A percentile compares a stretch with the other conserved stretches of the same genome.
Conservation (phyloP, 2,888 invertebrate genomes). For the Abrostola tripartita region DNA sequence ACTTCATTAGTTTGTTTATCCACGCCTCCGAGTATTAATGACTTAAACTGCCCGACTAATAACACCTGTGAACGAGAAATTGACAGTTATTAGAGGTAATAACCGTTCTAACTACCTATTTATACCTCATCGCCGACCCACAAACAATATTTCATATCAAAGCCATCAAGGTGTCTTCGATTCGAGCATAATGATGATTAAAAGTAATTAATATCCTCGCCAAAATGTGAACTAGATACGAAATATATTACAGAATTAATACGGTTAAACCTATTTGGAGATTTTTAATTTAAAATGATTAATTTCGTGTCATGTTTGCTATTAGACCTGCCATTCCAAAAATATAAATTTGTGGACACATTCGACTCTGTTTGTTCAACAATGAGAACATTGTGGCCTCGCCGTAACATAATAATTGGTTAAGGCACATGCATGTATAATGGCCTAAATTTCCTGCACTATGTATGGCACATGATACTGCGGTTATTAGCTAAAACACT, state of each 20-base stretch:
- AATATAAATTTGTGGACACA: slow-evolving; percentile 13
- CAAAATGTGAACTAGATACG: slow-evolving; percentile 20
- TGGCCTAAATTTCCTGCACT: slow-evolving; percentile 51
- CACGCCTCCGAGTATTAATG: slow-evolving; percentile 33
- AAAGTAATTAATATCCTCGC: slow-evolving; percentile 22
- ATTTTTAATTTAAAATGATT: slow-evolving; percentile 37
- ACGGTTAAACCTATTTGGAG: slow-evolving; percentile 27
- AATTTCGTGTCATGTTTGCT: slow-evolving; percentile 21
- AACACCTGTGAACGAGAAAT: slow-evolving; percentile 16
- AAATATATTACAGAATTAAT: slow-evolving; percentile 33
- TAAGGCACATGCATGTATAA: slow-evolving; percentile 38
- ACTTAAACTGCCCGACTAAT: slow-evolving; percentile 29
- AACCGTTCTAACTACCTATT: slow-evolving; percentile 23
- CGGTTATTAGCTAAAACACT: slow-evolving; percentile 47
- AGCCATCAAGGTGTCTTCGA: slow-evolving; percentile 25
- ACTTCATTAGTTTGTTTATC: slow-evolving; percentile 16
- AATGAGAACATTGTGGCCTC: slow-evolving; percentile 38
- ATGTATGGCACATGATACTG: slow-evolving; percentile 39
- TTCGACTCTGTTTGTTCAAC: slow-evolving; percentile 35
- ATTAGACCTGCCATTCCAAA: slow-evolving; percentile 30
- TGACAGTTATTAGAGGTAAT: slow-evolving; percentile 30
- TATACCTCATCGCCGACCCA: slow-evolving; percentile 14
- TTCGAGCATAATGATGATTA: slow-evolving; percentile 21
- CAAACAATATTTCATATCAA: slow-evolving; percentile 25
- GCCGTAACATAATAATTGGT: slow-evolving; percentile 49